Conservation (phyloP, 2,888 invertebrate species). For the Tachina fera region DNA sequence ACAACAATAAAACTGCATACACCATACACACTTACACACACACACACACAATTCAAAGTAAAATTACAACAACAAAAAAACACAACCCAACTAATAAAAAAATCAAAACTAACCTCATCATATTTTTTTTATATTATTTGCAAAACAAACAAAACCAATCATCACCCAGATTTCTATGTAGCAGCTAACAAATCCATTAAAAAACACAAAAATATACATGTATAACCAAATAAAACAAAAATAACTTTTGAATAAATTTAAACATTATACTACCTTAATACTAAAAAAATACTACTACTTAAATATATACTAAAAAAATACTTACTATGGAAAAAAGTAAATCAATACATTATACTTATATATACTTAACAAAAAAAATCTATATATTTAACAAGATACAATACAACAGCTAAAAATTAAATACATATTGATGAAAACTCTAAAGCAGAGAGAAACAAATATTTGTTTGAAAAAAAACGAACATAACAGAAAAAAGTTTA, state of each 20-base stretch:
- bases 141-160: conserved; percentile 56
- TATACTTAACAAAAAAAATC: conserved; percentile 57
- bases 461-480: conserved; percentile 61
- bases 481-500: conserved; percentile 67
- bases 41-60: conserved; percentile 4
- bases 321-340: conserved; percentile 48
- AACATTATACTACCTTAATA: conserved; percentile 61
- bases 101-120: conserved; percentile 41
- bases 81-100: conserved; percentile 9
- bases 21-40: not conserved
- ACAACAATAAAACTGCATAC: conserved; percentile 6
- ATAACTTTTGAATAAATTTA: conserved; percentile 59
- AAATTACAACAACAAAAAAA: conserved; percentile 3
- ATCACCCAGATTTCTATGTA: conserved; percentile 48
- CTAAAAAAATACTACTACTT: conserved; percentile 60
- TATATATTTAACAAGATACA: conserved; percentile 56
- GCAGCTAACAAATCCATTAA: conserved; percentile 47
- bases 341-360: conserved; percentile 59
- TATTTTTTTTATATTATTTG: conserved; percentile 14
- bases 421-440: conserved; percentile 68
- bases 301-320: conserved; percentile 69
- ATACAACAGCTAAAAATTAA: conserved; percentile 61
- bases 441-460: conserved; percentile 45
- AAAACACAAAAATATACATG: conserved; percentile 49
- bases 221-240: conserved; percentile 31